Evolutionary conservation across 2,113 vertebrate genomes (phyloP).

Genomic region (Spea bombifrons): DNA sequence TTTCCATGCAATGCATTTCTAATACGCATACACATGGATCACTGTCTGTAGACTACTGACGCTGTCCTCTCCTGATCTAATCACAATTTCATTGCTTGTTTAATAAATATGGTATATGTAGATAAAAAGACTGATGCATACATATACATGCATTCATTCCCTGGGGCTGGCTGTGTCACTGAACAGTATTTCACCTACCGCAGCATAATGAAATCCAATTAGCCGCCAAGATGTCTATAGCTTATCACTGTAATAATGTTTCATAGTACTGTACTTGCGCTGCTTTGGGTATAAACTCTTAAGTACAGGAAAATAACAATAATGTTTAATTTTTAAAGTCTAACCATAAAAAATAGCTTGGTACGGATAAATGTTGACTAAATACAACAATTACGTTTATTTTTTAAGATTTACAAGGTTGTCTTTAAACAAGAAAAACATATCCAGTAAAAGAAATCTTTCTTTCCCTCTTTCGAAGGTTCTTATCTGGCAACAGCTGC

Average conservation of each 20-base stretch:
- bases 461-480: not conserved
- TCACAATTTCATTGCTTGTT: conserved; percentile 30
- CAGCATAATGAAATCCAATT: conserved; percentile 25
- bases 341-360: not conserved
- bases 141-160: conserved; percentile 20
- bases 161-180: not conserved
- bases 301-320: not conserved
- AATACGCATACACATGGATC: conserved; percentile 32
- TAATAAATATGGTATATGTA: conserved; percentile 29
- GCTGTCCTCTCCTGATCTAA: conserved; percentile 28
- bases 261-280: not conserved
- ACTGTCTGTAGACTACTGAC: conserved; percentile 1
- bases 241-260: not conserved
- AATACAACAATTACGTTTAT: not conserved
- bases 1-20: conserved; percentile 21
- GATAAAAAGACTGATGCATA: not conserved
- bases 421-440: not conserved
- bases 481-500: conserved; percentile 1
- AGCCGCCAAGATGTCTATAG: not conserved
- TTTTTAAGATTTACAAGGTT: not conserved
- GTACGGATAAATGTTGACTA: not conserved
- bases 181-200: conserved; percentile 3
- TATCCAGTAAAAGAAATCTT: not conserved
- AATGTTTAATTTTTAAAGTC: not conserved
- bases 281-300: not conserved